Evolutionary conservation across 2,113 vertebrate genomes (phyloP).

Genomic region (Triplophysa rosa): DNA sequence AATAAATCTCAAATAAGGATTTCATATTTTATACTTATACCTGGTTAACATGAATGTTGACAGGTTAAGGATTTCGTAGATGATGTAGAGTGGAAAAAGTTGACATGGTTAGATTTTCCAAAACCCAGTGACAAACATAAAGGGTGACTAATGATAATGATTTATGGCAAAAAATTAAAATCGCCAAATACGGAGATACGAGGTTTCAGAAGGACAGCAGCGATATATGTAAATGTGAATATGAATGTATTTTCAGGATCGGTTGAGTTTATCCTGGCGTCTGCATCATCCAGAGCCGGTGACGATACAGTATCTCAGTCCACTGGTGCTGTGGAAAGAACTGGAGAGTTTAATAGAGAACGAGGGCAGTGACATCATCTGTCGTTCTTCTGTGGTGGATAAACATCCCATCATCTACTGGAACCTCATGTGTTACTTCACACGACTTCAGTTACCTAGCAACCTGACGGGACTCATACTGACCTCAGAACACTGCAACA

Average conservation of each 20-base stretch:
- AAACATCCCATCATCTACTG: slow-evolving; percentile 98
- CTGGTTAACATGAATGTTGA: no score
- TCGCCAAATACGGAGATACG: no score
- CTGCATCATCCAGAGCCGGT: not conserved
- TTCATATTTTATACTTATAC: no score
- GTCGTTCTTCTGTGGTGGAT: slow-evolving; percentile 60
- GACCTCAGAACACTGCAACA: slow-evolving; percentile 94
- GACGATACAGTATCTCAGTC: slow-evolving; percentile 74
- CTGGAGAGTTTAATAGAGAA: slow-evolving; percentile 95
- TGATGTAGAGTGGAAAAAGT: no score
- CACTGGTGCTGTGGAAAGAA: slow-evolving; percentile 94
- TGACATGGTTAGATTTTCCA: no score
- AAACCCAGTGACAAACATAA: no score
- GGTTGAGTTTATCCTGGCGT: not conserved
- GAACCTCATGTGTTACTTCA: slow-evolving; percentile 98
- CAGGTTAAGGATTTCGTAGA: no score
- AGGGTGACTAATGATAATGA: no score
- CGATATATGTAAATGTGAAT: not conserved
- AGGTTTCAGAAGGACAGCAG: no score
- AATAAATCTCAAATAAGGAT: no score
- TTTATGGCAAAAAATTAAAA: no score
- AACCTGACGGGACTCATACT: slow-evolving; percentile 93
- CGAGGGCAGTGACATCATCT: slow-evolving; percentile 73
- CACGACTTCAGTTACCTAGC: slow-evolving; percentile 86
- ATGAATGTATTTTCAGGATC: not conserved